Conservation (phyloP, 35 echinoderm and acorn worm species). For the Acanthaster planci region DNA sequence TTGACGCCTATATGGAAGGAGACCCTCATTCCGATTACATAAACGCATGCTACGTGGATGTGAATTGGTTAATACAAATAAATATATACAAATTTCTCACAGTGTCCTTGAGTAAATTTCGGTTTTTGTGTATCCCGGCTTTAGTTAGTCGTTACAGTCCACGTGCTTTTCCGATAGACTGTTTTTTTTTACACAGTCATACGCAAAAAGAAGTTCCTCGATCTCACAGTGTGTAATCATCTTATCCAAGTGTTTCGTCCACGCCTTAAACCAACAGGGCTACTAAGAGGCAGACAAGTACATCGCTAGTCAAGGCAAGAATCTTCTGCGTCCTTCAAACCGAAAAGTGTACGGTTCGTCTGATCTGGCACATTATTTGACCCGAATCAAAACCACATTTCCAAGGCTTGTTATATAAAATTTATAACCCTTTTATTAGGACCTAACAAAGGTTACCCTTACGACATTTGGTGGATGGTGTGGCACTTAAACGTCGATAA, state of each 20-base stretch:
- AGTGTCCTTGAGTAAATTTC: neutral
- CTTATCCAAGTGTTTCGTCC: too few species aligned
- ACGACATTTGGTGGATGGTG: constrained; percentile 83
- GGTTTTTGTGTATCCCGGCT: too few species aligned
- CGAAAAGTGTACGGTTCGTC: too few species aligned
- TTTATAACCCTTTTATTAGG: constrained; percentile 23
- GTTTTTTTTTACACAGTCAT: neutral
- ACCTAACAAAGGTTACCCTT: constrained; percentile 55
- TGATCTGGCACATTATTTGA: too few species aligned
- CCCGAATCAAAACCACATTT: too few species aligned
- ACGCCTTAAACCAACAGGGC: neutral
- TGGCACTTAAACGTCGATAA: constrained; percentile 68
- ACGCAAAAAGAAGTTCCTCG: too few species aligned
- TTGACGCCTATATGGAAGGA: constrained; percentile 22
- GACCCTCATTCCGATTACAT: constrained; percentile 71
- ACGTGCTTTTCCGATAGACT: neutral
- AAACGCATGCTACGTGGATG: constrained; percentile 69
- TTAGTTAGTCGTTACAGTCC: neutral
- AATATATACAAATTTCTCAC: neutral
- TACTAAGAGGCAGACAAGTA: constrained; percentile 34
- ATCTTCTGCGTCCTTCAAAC: neutral
- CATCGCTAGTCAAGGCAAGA: constrained; percentile 37
- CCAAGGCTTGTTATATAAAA: neutral
- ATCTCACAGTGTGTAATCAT: neutral
- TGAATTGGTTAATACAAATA: neutral